Conservation (phyloP, 2,797 vertebrate genomes). For the Alosa sapidissima region DNA sequence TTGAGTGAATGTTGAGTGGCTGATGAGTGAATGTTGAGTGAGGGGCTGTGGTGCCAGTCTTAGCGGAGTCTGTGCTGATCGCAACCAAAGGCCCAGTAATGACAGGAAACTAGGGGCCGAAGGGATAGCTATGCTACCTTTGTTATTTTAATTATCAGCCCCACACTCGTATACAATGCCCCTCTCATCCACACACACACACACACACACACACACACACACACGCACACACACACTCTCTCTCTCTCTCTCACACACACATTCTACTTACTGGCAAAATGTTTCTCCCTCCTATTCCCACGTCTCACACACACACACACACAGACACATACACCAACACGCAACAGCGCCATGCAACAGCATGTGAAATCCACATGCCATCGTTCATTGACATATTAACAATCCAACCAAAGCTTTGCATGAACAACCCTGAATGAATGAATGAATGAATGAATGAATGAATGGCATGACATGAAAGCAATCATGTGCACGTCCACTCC, state of each 20-base stretch:
- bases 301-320: background rate
- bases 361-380: too few species aligned
- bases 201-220: conserved; percentile 12
- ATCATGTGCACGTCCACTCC: background rate
- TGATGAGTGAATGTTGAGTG: background rate
- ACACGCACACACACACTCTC: background rate
- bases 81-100: background rate
- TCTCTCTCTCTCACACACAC: conserved; percentile 36
- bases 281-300: background rate
- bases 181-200: background rate
- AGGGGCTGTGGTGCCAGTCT: background rate
- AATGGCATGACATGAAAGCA: background rate
- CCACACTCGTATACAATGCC: background rate
- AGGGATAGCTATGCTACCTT: background rate
- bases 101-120: background rate
- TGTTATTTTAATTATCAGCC: conserved; percentile 20
- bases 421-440: background rate
- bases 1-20: background rate
- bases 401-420: background rate
- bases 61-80: background rate
- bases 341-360: background rate
- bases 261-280: background rate
- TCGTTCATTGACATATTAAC: background rate
- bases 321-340: background rate
- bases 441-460: background rate